Percentiles rank a stretch among this genome's conserved stretches.
Evolutionary conservation across 2,113 vertebrate species (phyloP).

Genomic region (Romanogobio albipinnatus): DNA sequence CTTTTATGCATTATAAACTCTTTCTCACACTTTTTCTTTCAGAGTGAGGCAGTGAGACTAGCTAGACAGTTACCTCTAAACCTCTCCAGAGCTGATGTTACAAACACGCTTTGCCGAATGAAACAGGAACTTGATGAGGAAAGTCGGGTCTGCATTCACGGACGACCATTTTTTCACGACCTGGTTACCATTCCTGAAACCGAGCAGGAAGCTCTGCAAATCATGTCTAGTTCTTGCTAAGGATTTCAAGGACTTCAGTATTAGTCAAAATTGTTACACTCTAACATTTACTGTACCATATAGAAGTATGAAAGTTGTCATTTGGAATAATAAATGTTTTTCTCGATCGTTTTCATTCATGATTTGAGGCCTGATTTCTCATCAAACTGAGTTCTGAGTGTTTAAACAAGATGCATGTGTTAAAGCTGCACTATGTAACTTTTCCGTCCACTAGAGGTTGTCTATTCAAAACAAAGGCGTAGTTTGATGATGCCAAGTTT

Average conservation of each 20-base stretch:
- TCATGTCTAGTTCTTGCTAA: constrained; percentile 18
- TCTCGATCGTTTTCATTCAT: background rate
- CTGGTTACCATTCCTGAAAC: constrained; percentile 81
- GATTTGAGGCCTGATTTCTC: background rate
- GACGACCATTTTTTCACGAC: constrained; percentile 86
- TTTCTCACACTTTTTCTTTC: background rate
- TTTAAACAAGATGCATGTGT: background rate
- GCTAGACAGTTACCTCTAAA: constrained; percentile 85
- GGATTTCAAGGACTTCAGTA: background rate
- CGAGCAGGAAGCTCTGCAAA: constrained; percentile 66
- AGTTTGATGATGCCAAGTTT: no score
- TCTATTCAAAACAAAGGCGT: no score
- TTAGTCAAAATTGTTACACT: background rate
- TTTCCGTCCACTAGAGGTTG: no score
- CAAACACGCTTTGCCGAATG: constrained; percentile 83
- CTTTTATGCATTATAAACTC: background rate
- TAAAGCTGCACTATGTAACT: no score
- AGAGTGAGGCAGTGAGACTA: constrained; percentile 94
- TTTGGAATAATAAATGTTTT: constrained; percentile 15
- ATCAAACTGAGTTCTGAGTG: background rate
- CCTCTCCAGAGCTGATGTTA: constrained; percentile 84
- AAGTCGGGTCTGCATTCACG: constrained; percentile 85
- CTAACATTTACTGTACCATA: background rate
- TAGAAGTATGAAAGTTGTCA: background rate
- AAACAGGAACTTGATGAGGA: constrained; percentile 80